These are phyloP conservation scores for Periophthalmus modestus DNA, from an alignment of 2,113 vertebrate genomes.

Conservation along the genomic window DNA sequence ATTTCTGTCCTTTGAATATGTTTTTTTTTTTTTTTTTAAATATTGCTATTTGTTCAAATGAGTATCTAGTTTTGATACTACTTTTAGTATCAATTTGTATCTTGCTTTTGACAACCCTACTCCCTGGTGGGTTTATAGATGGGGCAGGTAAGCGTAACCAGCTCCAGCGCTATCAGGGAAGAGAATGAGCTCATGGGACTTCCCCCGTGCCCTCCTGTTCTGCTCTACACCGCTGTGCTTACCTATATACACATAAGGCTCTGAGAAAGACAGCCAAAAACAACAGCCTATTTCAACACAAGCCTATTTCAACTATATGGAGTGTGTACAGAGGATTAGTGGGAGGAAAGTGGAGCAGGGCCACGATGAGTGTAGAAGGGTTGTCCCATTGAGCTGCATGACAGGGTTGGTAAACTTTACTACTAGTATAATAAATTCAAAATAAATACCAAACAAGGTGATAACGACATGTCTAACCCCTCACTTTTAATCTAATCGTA, in stretches of 20 bases:
- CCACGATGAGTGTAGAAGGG: constrained; percentile 39
- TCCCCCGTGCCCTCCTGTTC: constrained; percentile 46
- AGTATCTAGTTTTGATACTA: too few relatives aligned
- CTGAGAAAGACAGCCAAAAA: constrained; percentile 32
- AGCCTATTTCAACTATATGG: constrained; percentile 22
- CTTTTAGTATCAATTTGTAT: too few relatives aligned
- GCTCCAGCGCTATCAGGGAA: constrained; percentile 54
- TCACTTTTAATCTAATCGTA: too few relatives aligned
- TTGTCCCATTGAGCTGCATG: background rate
- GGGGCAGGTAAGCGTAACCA: constrained; percentile 53
- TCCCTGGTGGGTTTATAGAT: constrained; percentile 32
- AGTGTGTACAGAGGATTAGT: constrained; percentile 58
- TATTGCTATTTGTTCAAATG: too few relatives aligned
- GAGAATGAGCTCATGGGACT: constrained; percentile 76
- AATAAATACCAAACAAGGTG: too few relatives aligned
- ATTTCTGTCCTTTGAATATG: too few relatives aligned
- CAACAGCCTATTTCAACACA: constrained; percentile 26
- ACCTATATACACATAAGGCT: constrained; percentile 46
- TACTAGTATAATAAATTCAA: too few relatives aligned
- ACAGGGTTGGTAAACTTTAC: too few relatives aligned
- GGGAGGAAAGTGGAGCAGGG: constrained; percentile 30
- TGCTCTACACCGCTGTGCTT: constrained; percentile 51
- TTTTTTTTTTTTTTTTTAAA: too few relatives aligned
- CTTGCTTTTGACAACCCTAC: background rate
- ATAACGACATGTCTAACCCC: too few relatives aligned